Evolutionary conservation across 2,888 invertebrate genomes (phyloP).

Genomic region (Cancer borealis): DNA sequence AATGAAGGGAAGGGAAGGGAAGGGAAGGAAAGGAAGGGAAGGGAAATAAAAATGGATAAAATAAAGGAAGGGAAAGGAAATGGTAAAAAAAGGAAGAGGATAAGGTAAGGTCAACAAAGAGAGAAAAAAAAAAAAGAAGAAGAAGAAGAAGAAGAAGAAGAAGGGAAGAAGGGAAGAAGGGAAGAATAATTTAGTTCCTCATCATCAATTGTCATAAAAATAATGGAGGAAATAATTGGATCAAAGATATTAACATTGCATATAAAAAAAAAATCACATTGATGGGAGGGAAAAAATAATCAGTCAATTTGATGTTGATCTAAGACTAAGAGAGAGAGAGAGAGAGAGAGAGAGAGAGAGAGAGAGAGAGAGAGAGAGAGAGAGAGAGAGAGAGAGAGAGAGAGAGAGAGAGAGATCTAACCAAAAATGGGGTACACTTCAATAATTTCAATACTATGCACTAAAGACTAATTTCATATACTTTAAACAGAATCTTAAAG

Average conservation of each 20-base stretch:
- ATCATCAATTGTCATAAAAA: not conserved
- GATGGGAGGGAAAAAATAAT: not conserved
- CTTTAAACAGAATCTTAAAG: not conserved
- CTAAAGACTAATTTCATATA: not conserved
- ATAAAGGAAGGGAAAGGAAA: too few relatives aligned
- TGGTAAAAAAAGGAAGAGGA: too few relatives aligned
- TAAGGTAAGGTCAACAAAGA: not conserved
- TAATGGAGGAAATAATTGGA: not conserved
- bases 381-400: slow-evolving; percentile 41
- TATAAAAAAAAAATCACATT: not conserved
- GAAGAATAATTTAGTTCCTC: not conserved
- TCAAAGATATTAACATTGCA: not conserved
- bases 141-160: not conserved
- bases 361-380: slow-evolving; percentile 24
- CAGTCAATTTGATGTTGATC: not conserved
- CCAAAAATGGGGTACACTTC: not conserved
- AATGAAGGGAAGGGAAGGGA: too few relatives aligned
- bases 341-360: slow-evolving; percentile 20
- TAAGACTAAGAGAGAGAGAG: slow-evolving; percentile 6
- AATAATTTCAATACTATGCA: not conserved
- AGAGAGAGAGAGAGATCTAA: slow-evolving; percentile 45
- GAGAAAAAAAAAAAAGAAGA: not conserved
- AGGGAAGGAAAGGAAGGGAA: too few relatives aligned
- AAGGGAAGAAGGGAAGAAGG: not conserved
- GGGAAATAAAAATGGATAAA: too few relatives aligned